Evolutionary conservation across 2,797 vertebrate species (phyloP).

Genomic region (Dendrocincla tyrannina): DNA sequence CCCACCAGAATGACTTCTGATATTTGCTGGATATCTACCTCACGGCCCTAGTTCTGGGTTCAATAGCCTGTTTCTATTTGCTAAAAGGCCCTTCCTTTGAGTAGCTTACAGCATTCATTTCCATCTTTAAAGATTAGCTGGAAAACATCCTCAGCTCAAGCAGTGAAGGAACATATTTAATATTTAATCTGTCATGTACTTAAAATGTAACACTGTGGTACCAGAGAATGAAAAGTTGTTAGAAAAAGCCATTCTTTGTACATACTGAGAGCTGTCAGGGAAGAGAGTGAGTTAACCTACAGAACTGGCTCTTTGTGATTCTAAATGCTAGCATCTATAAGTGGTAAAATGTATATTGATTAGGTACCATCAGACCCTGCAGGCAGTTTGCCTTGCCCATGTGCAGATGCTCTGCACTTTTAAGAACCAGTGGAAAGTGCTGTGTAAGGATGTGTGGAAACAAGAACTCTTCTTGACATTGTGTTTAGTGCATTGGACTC

Average conservation of each 20-base stretch:
- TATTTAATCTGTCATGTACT: not conserved
- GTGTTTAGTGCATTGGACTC: not conserved
- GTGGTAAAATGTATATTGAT: conserved; percentile 53
- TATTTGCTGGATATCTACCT: not conserved
- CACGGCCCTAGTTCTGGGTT: not conserved
- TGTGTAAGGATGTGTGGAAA: conserved; percentile 36
- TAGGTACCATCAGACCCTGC: conserved; percentile 25
- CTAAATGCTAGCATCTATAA: not conserved
- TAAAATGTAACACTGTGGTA: not conserved
- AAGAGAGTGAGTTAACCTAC: conserved; percentile 1
- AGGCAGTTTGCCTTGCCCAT: conserved; percentile 30
- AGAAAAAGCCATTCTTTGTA: not conserved
- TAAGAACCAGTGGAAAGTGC: conserved; percentile 36
- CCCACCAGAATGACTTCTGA: not conserved
- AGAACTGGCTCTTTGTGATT: not conserved
- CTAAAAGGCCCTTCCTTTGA: not conserved
- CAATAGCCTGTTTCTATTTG: not conserved
- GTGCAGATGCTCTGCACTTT: conserved; percentile 38
- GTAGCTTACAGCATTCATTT: not conserved
- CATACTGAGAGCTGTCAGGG: not conserved
- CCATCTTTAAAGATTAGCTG: not conserved
- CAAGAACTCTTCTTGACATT: not conserved
- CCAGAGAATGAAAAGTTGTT: not conserved
- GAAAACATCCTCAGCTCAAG: not conserved
- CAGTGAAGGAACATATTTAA: not conserved